Conservation (phyloP, 2,113 vertebrate species). For the Macaca fascicularis region T2T-MFA8v1.1 NC_088395.1:111407501-111408000, state of each 20-base stretch:
- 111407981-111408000: not conserved
- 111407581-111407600: not conserved
- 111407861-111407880: not conserved
- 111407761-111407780: not conserved
- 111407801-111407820: not conserved
- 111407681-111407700: not conserved
- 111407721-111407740: not conserved
- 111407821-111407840: not conserved
- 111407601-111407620: not conserved
- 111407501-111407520: not conserved
- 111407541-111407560: not conserved
- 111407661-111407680: not conserved
- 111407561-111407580: not conserved
- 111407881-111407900: not conserved
- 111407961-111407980: not conserved
- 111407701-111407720: not conserved
- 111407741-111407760: not conserved
- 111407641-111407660: not conserved
- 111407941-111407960: not conserved
- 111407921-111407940: not conserved
- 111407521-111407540: not conserved
- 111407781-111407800: not conserved
- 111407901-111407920: not conserved
- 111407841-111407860: not conserved
- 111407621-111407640: not conserved